Evolutionary conservation across 2,888 invertebrate genomes (phyloP), one percentile per base, ranked within the genome.

Genomic region (Agelastica alni): DNA sequence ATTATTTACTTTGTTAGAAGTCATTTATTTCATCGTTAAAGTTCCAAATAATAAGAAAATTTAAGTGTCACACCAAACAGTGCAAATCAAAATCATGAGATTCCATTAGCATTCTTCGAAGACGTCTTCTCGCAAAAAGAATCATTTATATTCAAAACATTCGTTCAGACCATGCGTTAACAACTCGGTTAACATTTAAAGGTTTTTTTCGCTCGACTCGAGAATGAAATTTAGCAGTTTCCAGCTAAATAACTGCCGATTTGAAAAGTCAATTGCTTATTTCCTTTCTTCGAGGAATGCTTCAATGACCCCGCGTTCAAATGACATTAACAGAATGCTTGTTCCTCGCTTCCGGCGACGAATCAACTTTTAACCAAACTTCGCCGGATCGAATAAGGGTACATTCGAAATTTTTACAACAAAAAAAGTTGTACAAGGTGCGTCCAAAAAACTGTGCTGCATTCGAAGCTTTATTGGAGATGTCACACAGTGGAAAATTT

Each of bases 221-320:
- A 60, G 54, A 64, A 66, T 65, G 63, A 56, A 64, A 65, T 67
- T 64, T 58, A 58, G 58, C 58, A 60, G 57, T 60, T 64, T 62
- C 57, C 59, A 54, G 52, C 61, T 59, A 60, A 66, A 64, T 63
- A 66, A 64, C 62, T 58, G 61, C 42, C 68, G 67, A 67, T 71
- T 71, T 70, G 63, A 71, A 70, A 71, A 71, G 72, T 71, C 72
- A 71, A 72, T 70, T 71, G 70, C 71, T 70, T 70, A 69, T 71
- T 71, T 69, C 68, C 70, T 63, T 67, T 64, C 67, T 61, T 62
- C 64, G 66, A 66, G 66, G 56, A 66, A 70, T 67, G 70, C 66
- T 67, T 62, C 65, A 70, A 69, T 68, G 68, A 68, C 65, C 67
- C 58, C 69, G 69, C 64, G 69, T 68, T 69, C 63, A 64, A 70